A percentile compares a stretch with the other conserved stretches of the same genome.
Evolutionary conservation across 1,140 invertebrate species (phyloP).

Genomic region (Monochamus saltuarius): DNA sequence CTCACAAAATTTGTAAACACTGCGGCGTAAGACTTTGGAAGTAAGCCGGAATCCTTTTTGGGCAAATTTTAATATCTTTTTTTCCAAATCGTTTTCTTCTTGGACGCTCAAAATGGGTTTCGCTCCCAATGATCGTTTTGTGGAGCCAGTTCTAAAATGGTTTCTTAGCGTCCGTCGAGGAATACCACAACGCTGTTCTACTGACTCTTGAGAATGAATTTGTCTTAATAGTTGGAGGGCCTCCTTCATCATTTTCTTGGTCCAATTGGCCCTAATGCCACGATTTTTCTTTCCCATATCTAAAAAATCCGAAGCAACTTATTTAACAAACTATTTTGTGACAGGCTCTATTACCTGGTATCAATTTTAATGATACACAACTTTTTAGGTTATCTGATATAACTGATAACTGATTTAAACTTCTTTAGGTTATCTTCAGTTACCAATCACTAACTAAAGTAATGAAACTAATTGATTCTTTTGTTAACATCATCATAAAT

Average conservation of each 20-base stretch:
- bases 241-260: slow-evolving; percentile 25
- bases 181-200: slow-evolving; percentile 21
- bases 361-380: background rate
- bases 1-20: slow-evolving; percentile 27
- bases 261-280: slow-evolving; percentile 25
- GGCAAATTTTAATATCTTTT: slow-evolving; percentile 10
- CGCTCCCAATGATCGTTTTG: slow-evolving; percentile 16
- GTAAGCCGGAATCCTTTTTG: slow-evolving; percentile 18
- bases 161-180: slow-evolving; percentile 24
- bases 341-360: slow-evolving; percentile 3
- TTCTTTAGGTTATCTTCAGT: background rate
- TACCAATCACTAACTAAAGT: background rate
- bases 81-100: slow-evolving; percentile 19
- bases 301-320: slow-evolving; percentile 4
- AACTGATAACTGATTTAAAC: background rate
- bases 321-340: slow-evolving; percentile 7
- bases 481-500: too few species aligned
- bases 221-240: slow-evolving; percentile 20
- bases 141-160: slow-evolving; percentile 23
- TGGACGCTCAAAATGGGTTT: slow-evolving; percentile 17
- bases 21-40: slow-evolving; percentile 15
- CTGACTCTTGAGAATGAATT: slow-evolving; percentile 21
- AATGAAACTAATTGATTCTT: too few species aligned
- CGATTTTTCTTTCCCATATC: slow-evolving; percentile 26
- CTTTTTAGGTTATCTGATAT: background rate